Evolutionary conservation across 2,797 vertebrate species (phyloP).

Genomic region (Myotis daubentonii): DNA sequence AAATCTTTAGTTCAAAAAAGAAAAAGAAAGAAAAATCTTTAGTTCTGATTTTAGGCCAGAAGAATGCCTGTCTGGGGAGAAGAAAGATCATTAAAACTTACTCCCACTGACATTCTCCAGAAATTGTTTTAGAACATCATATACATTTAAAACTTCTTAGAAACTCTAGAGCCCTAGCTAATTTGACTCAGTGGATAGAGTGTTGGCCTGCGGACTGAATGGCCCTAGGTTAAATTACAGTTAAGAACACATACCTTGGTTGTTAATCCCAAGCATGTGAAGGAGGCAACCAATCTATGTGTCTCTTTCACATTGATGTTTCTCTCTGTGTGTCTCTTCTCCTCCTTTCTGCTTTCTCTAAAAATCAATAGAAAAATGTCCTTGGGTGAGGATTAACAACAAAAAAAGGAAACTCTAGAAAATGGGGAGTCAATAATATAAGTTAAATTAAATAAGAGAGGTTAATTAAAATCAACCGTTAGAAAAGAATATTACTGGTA

Average conservation of each 20-base stretch:
- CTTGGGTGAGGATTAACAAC: too few relatives aligned
- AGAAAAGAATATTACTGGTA: background rate
- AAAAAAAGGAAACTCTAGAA: background rate
- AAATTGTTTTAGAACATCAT: constrained; percentile 20
- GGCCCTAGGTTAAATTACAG: too few relatives aligned
- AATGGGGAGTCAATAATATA: background rate
- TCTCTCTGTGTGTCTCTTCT: too few relatives aligned
- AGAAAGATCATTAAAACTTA: background rate
- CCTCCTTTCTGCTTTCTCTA: too few relatives aligned
- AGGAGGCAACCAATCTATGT: too few relatives aligned
- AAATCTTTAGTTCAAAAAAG: constrained; percentile 26
- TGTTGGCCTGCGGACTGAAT: too few relatives aligned
- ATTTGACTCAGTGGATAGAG: too few relatives aligned
- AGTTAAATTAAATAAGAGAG: constrained; percentile 33
- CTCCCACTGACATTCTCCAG: background rate
- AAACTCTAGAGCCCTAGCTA: background rate
- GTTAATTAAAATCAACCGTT: constrained; percentile 13
- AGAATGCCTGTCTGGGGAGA: background rate
- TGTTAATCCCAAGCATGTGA: too few relatives aligned
- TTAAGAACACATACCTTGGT: too few relatives aligned
- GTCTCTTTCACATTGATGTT: too few relatives aligned
- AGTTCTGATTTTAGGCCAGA: constrained; percentile 48
- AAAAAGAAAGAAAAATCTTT: background rate
- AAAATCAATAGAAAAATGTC: too few relatives aligned
- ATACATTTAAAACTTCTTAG: constrained; percentile 16